Conservation (phyloP, 2,113 vertebrate species). For the Aix galericulata region DNA sequence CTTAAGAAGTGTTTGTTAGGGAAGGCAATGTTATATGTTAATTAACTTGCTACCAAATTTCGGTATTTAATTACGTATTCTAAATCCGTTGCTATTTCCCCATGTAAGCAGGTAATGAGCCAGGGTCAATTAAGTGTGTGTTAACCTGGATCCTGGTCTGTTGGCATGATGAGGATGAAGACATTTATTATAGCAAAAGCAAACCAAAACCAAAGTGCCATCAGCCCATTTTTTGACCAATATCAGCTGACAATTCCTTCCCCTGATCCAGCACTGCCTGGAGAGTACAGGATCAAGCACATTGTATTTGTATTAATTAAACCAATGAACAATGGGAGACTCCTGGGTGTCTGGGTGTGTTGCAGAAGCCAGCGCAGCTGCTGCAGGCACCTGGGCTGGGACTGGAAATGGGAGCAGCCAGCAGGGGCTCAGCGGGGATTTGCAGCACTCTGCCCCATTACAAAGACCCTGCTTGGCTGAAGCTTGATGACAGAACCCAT, state of each 20-base stretch:
- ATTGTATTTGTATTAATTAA: background rate
- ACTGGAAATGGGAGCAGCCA: background rate
- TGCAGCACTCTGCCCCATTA: background rate
- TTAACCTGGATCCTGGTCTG: background rate
- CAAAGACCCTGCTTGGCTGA: background rate
- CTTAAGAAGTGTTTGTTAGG: conserved; percentile 73
- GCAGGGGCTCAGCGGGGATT: background rate
- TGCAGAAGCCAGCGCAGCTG: background rate
- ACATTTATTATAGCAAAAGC: background rate
- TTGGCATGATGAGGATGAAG: background rate
- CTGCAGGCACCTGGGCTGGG: background rate
- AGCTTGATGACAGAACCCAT: background rate
- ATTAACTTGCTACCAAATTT: conserved; percentile 72
- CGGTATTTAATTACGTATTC: conserved; percentile 58
- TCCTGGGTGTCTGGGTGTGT: background rate
- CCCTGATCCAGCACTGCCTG: background rate
- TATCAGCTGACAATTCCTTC: background rate
- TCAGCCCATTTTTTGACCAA: background rate
- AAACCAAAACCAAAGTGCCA: background rate
- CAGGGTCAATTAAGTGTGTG: conserved; percentile 46
- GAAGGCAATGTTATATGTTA: conserved; percentile 70
- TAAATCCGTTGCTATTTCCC: background rate
- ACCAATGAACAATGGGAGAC: background rate
- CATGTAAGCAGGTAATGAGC: conserved; percentile 29
- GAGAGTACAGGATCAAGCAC: background rate